A percentile compares a stretch with the other conserved stretches of the same genome.
phyloP scores from a whole-genome alignment of 2,113 vertebrate species.

The Calyptomena viridis region DNA sequence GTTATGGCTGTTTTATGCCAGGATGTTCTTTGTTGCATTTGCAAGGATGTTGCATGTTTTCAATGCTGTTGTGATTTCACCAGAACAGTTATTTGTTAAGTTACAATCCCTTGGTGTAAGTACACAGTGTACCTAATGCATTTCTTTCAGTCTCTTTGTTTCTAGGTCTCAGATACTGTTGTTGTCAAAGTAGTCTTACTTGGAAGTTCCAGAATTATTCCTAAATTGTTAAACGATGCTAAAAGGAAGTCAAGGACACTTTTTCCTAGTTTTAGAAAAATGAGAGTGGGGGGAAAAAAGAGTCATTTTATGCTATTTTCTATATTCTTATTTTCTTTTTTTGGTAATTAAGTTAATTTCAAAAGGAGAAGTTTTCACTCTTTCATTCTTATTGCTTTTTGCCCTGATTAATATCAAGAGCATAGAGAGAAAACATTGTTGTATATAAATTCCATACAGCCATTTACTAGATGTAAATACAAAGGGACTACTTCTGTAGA shows the following conservation, averaged over 20 bases:
- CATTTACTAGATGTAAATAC: neutral
- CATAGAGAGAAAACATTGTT: neutral
- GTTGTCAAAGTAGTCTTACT: neutral
- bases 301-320: neutral
- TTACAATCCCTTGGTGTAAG: neutral
- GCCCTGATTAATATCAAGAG: neutral
- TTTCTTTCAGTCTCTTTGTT: neutral
- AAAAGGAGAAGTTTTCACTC: neutral
- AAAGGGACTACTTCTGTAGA: neutral
- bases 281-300: fast-evolving
- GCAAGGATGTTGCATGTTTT: neutral
- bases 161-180: neutral
- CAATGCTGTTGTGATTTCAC: neutral
- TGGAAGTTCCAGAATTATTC: neutral
- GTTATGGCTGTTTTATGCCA: neutral
- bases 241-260: neutral
- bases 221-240: neutral
- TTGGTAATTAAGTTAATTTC: neutral
- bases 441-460: neutral
- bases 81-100: neutral
- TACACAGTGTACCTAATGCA: neutral
- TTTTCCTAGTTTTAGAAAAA: neutral
- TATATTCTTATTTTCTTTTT: neutral
- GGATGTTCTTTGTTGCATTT: neutral
- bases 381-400: neutral